These are phyloP conservation scores for Lycodopsis pacificus DNA, from an alignment of 2,797 vertebrate species.

Conservation along the genomic window DNA sequence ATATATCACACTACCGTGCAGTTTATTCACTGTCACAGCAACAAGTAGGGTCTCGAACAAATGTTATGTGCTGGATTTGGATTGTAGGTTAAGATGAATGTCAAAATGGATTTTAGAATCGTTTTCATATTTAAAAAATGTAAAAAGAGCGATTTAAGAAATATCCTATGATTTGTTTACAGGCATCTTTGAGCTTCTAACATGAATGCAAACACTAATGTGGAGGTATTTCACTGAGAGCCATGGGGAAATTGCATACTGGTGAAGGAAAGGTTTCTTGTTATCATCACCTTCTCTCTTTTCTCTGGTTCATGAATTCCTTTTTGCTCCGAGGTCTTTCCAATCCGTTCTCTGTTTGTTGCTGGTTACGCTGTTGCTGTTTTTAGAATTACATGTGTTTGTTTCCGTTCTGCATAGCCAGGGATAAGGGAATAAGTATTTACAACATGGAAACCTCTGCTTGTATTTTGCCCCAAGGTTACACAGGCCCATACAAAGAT, in stretches of 20 bases:
- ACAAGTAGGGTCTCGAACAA: background rate
- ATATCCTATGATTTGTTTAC: background rate
- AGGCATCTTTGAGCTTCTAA: background rate
- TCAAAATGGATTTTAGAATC: background rate
- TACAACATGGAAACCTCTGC: constrained; percentile 74
- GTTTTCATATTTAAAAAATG: background rate
- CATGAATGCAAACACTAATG: background rate
- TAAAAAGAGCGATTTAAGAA: background rate
- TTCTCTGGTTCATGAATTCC: constrained; percentile 22
- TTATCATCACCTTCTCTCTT: background rate
- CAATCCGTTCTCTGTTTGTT: constrained; percentile 44
- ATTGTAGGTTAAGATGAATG: background rate
- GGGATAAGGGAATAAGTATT: constrained; percentile 73
- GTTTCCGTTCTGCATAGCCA: constrained; percentile 55
- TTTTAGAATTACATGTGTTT: constrained; percentile 65
- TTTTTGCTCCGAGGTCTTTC: constrained; percentile 12
- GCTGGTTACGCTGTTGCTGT: constrained; percentile 62
- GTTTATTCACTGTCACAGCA: background rate
- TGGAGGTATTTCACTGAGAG: background rate
- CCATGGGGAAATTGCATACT: background rate
- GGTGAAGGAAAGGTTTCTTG: background rate
- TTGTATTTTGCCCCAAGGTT: constrained; percentile 79
- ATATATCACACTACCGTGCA: background rate
- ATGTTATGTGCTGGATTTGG: background rate
- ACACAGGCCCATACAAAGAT: constrained; percentile 66